Conservation (phyloP, 2,797 vertebrate species). For the Halcyon badia region DNA sequence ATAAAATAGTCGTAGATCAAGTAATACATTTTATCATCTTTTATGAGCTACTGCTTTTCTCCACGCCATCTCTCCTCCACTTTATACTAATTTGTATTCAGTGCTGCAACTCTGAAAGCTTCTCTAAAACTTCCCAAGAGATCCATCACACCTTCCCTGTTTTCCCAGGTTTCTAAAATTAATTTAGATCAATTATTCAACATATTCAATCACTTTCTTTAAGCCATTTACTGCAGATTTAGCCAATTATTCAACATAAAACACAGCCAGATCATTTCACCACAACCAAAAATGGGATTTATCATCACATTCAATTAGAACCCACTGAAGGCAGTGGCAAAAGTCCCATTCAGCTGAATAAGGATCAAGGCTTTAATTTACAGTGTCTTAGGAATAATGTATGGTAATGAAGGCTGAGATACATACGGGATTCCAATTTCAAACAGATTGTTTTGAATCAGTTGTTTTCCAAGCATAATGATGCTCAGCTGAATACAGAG, state of each 20-base stretch:
- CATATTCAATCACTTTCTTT: slow-evolving; percentile 41
- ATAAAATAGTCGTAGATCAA: not conserved
- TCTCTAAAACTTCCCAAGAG: slow-evolving; percentile 36
- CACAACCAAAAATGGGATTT: slow-evolving; percentile 36
- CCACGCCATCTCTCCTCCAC: not conserved
- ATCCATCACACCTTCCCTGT: slow-evolving; percentile 30
- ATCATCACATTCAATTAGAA: slow-evolving; percentile 60
- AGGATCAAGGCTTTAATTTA: slow-evolving; percentile 29
- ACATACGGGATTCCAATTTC: slow-evolving; percentile 98
- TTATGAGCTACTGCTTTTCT: slow-evolving; percentile 14
- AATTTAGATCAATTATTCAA: slow-evolving; percentile 42
- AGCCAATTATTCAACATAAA: slow-evolving; percentile 48
- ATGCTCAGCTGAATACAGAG: slow-evolving; percentile 98
- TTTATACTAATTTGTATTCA: slow-evolving; percentile 51
- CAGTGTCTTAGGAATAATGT: not conserved
- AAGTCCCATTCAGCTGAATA: not conserved
- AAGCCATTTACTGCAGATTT: slow-evolving; percentile 40
- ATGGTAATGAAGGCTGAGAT: not conserved
- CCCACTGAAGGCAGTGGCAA: not conserved
- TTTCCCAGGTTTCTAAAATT: slow-evolving; percentile 52
- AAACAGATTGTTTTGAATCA: slow-evolving; percentile 98
- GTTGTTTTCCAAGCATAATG: slow-evolving; percentile 98
- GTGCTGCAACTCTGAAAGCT: not conserved
- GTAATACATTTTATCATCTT: not conserved
- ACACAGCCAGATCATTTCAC: slow-evolving; percentile 41